Percentiles rank a stretch among this genome's conserved stretches.
phyloP scores from a whole-genome alignment of 2,797 vertebrate species.

The Gymnopithys bicolor region DNA sequence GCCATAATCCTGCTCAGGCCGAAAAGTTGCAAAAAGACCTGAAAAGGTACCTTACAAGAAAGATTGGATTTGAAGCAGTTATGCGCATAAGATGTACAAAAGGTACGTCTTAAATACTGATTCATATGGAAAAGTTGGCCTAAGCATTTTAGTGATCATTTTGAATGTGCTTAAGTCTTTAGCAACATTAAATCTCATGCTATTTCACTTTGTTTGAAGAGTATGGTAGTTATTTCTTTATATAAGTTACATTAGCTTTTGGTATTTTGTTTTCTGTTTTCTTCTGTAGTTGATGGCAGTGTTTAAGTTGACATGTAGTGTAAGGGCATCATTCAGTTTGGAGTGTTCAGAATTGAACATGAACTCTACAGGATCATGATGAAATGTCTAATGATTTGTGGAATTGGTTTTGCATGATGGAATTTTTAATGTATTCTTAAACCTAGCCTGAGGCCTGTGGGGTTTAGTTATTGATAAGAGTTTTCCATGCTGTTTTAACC shows the following conservation, averaged over 20 bases:
- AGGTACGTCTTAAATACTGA: conserved; percentile 77
- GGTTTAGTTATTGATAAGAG: not conserved
- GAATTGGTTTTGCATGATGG: not conserved
- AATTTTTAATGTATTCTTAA: not conserved
- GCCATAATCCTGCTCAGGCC: conserved; percentile 87
- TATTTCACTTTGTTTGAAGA: not conserved
- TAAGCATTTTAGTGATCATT: not conserved
- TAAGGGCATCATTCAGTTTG: not conserved
- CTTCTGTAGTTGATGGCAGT: not conserved
- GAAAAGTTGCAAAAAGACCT: conserved; percentile 93
- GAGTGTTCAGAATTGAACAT: not conserved
- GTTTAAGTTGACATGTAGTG: not conserved
- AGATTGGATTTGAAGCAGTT: conserved; percentile 98
- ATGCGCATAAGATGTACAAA: conserved; percentile 99
- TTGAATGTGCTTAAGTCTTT: not conserved
- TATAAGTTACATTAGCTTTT: not conserved
- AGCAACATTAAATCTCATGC: not conserved
- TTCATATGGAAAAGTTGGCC: fast-evolving
- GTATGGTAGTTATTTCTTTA: not conserved
- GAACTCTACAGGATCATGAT: not conserved
- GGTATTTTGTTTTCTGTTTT: not conserved
- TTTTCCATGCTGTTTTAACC: not conserved
- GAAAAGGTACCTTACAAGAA: conserved; percentile 92
- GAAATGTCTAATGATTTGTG: not conserved
- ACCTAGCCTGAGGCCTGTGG: not conserved